Evolutionary conservation across 2,797 vertebrate genomes (phyloP).

Genomic region (Enteromius paludinosus): DNA sequence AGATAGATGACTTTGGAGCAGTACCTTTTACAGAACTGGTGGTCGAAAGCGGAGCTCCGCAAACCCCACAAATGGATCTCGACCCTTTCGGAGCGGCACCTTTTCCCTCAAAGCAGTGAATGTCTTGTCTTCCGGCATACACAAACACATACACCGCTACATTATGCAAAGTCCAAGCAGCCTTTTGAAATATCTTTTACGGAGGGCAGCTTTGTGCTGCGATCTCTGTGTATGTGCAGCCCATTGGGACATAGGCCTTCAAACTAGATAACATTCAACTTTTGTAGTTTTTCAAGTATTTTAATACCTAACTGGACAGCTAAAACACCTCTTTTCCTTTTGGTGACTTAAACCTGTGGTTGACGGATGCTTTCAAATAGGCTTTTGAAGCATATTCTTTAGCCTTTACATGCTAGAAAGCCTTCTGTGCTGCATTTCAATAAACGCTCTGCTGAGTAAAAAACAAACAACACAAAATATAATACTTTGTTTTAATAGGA

Average conservation of each 20-base stretch:
- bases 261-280: slow-evolving; percentile 40
- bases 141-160: slow-evolving; percentile 44
- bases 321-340: slow-evolving; percentile 45
- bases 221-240: slow-evolving; percentile 40
- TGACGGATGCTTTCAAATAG: slow-evolving; percentile 56
- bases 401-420: slow-evolving; percentile 64
- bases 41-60: slow-evolving; percentile 74
- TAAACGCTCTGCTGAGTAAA: slow-evolving; percentile 43
- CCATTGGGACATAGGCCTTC: slow-evolving; percentile 50
- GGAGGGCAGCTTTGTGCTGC: slow-evolving; percentile 52
- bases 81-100: slow-evolving; percentile 97
- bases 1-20: slow-evolving; percentile 93
- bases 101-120: slow-evolving; percentile 93
- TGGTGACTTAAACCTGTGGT: slow-evolving; percentile 67
- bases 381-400: slow-evolving; percentile 60
- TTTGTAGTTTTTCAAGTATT: slow-evolving; percentile 59
- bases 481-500: slow-evolving; percentile 27
- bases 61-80: slow-evolving; percentile 81
- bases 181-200: slow-evolving; percentile 35
- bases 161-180: slow-evolving; percentile 60
- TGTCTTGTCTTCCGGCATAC: slow-evolving; percentile 62
- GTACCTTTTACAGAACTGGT: slow-evolving; percentile 94
- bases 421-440: slow-evolving; percentile 73
- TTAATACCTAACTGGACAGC: slow-evolving; percentile 60
- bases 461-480: neutral